A percentile compares a stretch with the other conserved stretches of the same genome.
Conservation (phyloP, 2,113 vertebrate genomes). For the Drymodes brunneopygia region DNA sequence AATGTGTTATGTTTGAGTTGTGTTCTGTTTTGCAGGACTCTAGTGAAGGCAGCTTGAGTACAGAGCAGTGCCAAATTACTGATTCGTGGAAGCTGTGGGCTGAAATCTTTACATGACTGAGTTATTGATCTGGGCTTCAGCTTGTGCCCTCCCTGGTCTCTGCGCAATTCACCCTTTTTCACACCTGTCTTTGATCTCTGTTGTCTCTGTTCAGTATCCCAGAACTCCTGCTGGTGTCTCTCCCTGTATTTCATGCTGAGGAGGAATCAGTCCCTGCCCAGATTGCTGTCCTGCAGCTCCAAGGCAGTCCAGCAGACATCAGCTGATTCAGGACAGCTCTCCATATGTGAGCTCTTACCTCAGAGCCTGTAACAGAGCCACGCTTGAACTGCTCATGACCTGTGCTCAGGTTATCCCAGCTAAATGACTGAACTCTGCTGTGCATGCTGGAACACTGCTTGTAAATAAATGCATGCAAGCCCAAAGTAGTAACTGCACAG, state of each 20-base stretch:
- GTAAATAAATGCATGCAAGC: not conserved
- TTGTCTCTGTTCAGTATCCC: not conserved
- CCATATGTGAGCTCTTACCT: not conserved
- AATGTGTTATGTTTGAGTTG: not conserved
- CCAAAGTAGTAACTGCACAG: not conserved
- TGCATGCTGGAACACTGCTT: not conserved
- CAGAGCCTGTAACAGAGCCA: not conserved
- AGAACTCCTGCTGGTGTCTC: not conserved
- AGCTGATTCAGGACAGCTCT: not conserved
- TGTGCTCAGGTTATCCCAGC: not conserved
- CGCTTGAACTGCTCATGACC: not conserved
- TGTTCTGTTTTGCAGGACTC: not conserved
- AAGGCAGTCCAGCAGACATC: not conserved
- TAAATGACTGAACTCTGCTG: not conserved
- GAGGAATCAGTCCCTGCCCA: not conserved
- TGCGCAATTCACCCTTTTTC: not conserved
- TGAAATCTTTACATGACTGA: not conserved
- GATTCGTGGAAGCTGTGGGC: not conserved
- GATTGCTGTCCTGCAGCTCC: fast-evolving
- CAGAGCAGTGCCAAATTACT: not conserved
- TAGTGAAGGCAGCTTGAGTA: not conserved
- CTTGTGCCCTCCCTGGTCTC: not conserved
- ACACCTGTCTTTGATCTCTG: not conserved
- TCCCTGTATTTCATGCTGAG: not conserved
- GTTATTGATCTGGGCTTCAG: not conserved